Percentiles rank a stretch among this genome's conserved stretches.
Evolutionary conservation across 2,797 vertebrate genomes (phyloP).

Genomic region (Hapalemur alaotrensis): DNA sequence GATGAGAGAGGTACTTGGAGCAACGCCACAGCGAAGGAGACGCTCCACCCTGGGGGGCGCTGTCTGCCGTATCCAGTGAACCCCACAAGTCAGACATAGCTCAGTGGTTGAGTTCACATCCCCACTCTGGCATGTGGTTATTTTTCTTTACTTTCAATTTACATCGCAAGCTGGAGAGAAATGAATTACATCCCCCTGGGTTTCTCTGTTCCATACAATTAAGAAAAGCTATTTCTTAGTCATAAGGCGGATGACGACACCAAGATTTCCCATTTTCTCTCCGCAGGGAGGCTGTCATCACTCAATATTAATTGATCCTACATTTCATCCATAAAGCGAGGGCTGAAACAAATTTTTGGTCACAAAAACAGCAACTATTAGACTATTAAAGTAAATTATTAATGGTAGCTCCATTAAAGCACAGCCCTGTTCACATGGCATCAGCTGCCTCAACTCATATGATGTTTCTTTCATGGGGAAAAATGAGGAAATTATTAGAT

Average conservation of each 20-base stretch:
- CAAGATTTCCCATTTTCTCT: slow-evolving; percentile 74
- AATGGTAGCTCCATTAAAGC: slow-evolving; percentile 57
- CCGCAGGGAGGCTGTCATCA: slow-evolving; percentile 59
- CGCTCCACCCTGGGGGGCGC: fast-evolving
- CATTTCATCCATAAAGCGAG: slow-evolving; percentile 70
- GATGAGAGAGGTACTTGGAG: not conserved
- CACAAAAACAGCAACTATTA: slow-evolving; percentile 71
- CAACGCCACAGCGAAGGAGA: not conserved
- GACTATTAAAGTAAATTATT: slow-evolving; percentile 66
- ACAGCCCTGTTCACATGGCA: not conserved
- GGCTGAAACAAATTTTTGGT: slow-evolving; percentile 63
- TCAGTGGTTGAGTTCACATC: not conserved
- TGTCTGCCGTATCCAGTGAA: not conserved
- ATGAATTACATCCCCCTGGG: slow-evolving; percentile 55
- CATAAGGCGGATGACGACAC: slow-evolving; percentile 59
- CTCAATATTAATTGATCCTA: slow-evolving; percentile 76
- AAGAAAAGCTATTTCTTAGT: slow-evolving; percentile 77
- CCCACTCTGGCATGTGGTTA: not conserved
- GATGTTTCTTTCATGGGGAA: slow-evolving; percentile 31
- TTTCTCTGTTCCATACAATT: slow-evolving; percentile 69
- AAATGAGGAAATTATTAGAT: slow-evolving; percentile 37
- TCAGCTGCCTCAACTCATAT: not conserved
- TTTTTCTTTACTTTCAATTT: slow-evolving; percentile 70
- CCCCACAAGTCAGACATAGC: not conserved
- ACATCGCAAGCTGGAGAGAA: slow-evolving; percentile 64